Evolutionary conservation across 2,797 vertebrate genomes (phyloP), one percentile per base, ranked within the genome.

Genomic region (Notoglanidium macrostoma): DNA sequence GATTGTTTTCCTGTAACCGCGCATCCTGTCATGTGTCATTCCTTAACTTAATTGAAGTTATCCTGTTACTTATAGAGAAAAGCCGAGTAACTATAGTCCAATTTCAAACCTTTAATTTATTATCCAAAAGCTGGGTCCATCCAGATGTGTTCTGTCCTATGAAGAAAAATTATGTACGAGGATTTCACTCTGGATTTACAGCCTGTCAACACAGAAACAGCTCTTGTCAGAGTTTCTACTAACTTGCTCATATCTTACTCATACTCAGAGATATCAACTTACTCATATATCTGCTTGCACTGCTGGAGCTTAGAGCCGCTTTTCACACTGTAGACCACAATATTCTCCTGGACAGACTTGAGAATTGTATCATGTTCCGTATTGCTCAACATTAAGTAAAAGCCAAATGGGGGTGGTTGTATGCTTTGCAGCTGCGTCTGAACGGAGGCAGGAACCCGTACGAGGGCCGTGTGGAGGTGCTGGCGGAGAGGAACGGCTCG

Each of bases 391-490:
- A 65, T 6, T 49, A 44, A 32, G 15, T 65, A 15, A 80, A 26
- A 23, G 5, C 55, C 32, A 55, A 77, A 55, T 9, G n/a, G 51
- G 9, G 8, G 3, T 6, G 40, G 8, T 46, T 76, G 68, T 59
- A 23, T 14, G 3, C 92, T 85, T 65, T 32, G 40, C 9, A 97
- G 97, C 91, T 97, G 29, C 96, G 97, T 21, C 91, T 97, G 85
- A 94, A 89, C 0, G 97, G 97, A 0, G 97, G 97, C 73, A 95
- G 96, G 12, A 96, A 94, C 77, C 96, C 95, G 0, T 95, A 89
- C 0, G 97, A 97, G 92, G 97, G 97, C n/a, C 94, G 96, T 0
- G 96, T 97, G 89, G 96, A 97, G 92, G 95, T 97, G 5, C 93
- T 97, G 89, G 90, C 90, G 0, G 93, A 97, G 88, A 93, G 85